phyloP scores from a whole-genome alignment of 2,797 vertebrate species.

The Peromyscus attwateri region DNA sequence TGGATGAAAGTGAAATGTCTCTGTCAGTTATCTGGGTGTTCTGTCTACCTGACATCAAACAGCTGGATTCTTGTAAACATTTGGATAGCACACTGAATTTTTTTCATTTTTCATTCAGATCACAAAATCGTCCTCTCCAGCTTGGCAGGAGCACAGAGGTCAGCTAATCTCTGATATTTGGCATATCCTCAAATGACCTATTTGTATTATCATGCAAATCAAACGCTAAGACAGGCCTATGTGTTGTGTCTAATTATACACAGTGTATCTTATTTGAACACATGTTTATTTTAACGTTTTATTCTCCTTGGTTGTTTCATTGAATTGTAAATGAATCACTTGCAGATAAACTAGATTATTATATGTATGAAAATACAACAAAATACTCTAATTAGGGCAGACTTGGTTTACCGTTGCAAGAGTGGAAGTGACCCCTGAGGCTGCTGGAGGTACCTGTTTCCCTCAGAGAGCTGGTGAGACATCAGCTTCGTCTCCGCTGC shows the following conservation, averaged over 20 bases:
- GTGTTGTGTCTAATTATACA: slow-evolving; percentile 70
- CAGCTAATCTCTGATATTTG: slow-evolving; percentile 70
- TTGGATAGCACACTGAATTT: slow-evolving; percentile 6
- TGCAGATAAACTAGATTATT: slow-evolving; percentile 73
- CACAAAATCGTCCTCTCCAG: slow-evolving; percentile 67
- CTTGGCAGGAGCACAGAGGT: slow-evolving; percentile 77
- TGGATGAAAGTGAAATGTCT: slow-evolving; percentile 53
- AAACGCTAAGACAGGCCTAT: slow-evolving; percentile 33
- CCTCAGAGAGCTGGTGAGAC: not conserved
- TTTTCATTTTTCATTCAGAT: slow-evolving; percentile 76
- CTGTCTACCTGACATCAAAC: slow-evolving; percentile 78
- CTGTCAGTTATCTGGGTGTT: slow-evolving; percentile 61
- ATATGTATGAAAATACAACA: slow-evolving; percentile 73
- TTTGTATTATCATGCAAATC: slow-evolving; percentile 70
- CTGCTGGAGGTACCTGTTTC: no score
- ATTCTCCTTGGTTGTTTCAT: slow-evolving; percentile 76
- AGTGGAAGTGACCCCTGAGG: not conserved
- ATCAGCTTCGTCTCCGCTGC: not conserved
- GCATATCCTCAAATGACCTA: slow-evolving; percentile 72
- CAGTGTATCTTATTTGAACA: slow-evolving; percentile 75
- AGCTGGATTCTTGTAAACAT: slow-evolving; percentile 76
- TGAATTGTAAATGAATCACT: slow-evolving; percentile 80
- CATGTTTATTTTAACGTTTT: slow-evolving; percentile 72
- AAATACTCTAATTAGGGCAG: slow-evolving; percentile 72
- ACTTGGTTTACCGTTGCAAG: slow-evolving; percentile 37